Base-by-base conservation (phyloP, 2,888 invertebrate genomes). In the Drosophila planitibia region DNA sequence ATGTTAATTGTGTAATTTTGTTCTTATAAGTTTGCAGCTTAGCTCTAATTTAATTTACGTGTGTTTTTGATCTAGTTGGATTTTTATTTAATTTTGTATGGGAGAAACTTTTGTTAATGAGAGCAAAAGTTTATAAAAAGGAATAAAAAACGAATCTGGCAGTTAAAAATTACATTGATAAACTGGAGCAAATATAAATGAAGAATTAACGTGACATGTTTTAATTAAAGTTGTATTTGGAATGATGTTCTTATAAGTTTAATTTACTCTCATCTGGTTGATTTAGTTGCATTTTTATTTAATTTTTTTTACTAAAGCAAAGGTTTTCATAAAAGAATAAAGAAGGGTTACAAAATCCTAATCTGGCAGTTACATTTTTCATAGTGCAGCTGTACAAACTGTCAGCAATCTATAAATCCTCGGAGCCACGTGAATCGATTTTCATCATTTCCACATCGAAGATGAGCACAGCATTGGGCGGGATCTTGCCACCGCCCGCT, bases 401-500 rank as follows among this genome's bases (percentile, higher is more conserved):
- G 16, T 41, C 41, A 41, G 41, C 41, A 41, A n/a, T 32, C 41
- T 86, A 85, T 7, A 85, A 55, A 33, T 85, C 85, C 16, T 85
- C 85, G n/a, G 70, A 35, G 52, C 96, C 96, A 87, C 95, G 95
- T 79, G 95, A 94, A 79, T 96, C 96, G 85, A 97, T 96, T 92
- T 96, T 96, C 0, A 97, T 93, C 72, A 97, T 94, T 93, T 97
- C 97, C 28, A 97, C 96, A 93, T 97, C 96, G 94, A 97, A 97
- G 87, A 96, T 95, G 14, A 97, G 94, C n/a, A 96, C 96, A 58
- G 97, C 95, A 91, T 96, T 95, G 62, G 96, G 95, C 51, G 98
- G 97, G 89, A 98, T 98, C 93, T 96, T 97, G 6, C 97, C 97
- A 54, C 97, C 97, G 6, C 97, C 97, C 4, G 97, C 96, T 62